Percentiles rank a stretch among this genome's conserved stretches.
phyloP scores from a whole-genome alignment of 1,140 invertebrate species.

The Bombus sibiricus region DNA sequence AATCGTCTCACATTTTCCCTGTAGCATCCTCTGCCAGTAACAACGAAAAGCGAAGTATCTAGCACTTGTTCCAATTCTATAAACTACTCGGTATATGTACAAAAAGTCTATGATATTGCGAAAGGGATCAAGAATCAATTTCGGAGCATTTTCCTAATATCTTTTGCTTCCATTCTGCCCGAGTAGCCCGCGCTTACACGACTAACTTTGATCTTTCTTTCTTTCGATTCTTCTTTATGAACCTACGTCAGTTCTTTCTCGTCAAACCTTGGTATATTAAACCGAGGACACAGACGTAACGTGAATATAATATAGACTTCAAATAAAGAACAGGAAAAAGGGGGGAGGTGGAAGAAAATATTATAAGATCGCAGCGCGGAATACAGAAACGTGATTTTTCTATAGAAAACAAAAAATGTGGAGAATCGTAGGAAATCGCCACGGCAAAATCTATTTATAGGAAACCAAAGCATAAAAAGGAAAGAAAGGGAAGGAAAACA shows the following conservation, averaged over 20 bases:
- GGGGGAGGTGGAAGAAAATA: no score
- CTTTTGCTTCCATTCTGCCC: not conserved
- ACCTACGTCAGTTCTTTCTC: not conserved
- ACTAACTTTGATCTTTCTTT: slow-evolving; percentile 26
- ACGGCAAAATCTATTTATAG: no score
- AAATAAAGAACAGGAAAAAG: not conserved
- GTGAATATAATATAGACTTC: not conserved
- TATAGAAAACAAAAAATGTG: not conserved
- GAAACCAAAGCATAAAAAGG: no score
- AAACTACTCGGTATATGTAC: not conserved
- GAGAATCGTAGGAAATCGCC: no score
- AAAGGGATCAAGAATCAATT: not conserved
- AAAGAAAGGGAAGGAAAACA: no score
- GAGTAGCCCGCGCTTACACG: not conserved
- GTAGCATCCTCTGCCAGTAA: not conserved
- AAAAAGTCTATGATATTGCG: not conserved
- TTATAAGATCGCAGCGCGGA: not conserved
- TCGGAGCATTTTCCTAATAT: not conserved
- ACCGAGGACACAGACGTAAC: not conserved
- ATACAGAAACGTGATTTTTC: not conserved
- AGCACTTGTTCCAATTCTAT: no score
- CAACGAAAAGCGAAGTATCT: not conserved
- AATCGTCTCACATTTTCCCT: not conserved
- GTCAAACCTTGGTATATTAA: slow-evolving; percentile 13
- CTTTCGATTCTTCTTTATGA: not conserved